Evolutionary conservation across 2,113 vertebrate genomes (phyloP).

Genomic region (Bos taurus): ARS-UCD2.0 NC_037337.1:76227001-76227500

Average conservation of each 20-base stretch:
- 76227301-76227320: not conserved
- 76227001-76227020: not conserved
- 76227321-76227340: not conserved
- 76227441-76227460: not conserved
- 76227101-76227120: not conserved
- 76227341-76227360: not conserved
- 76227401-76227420: not conserved
- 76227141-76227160: not conserved
- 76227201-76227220: not conserved
- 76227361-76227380: not conserved
- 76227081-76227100: not conserved
- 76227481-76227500: constrained; percentile 56
- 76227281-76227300: not conserved
- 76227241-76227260: not conserved
- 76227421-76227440: not conserved
- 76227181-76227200: not conserved
- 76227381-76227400: not conserved
- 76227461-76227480: not conserved
- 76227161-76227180: not conserved
- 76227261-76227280: not conserved
- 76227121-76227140: not conserved
- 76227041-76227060: not conserved
- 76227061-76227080: not conserved
- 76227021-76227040: not conserved
- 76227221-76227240: not conserved